Evolutionary conservation across 1,140 invertebrate species (phyloP).

Genomic region (Drosophila azteca): DNA sequence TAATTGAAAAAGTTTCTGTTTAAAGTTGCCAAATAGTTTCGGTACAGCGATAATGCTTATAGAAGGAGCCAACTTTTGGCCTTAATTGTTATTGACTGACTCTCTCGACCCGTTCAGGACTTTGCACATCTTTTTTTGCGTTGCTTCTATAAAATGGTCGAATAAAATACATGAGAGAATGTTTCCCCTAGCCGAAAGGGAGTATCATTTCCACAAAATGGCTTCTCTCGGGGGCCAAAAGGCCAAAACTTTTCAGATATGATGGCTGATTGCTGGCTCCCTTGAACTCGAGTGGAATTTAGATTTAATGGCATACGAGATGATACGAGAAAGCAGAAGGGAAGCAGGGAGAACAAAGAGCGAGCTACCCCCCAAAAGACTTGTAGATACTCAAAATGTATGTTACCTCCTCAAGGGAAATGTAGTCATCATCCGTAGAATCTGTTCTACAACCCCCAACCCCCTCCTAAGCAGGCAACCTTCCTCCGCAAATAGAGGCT

Average conservation of each 20-base stretch:
- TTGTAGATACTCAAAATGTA: too few relatives aligned
- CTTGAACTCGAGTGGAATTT: slow-evolving; percentile 23
- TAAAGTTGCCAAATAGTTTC: slow-evolving; percentile 68
- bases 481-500: neutral
- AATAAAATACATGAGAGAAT: slow-evolving; percentile 36
- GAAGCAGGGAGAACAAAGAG: neutral
- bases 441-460: too few relatives aligned
- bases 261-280: slow-evolving; percentile 15
- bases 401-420: too few relatives aligned
- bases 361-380: neutral
- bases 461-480: neutral
- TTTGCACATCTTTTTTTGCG: neutral
- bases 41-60: neutral
- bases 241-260: slow-evolving; percentile 44
- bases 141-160: slow-evolving; percentile 42
- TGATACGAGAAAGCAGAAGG: slow-evolving; percentile 6
- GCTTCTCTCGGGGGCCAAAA: slow-evolving; percentile 12
- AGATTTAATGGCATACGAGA: slow-evolving; percentile 34
- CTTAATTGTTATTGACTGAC: slow-evolving; percentile 78
- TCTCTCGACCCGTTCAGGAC: slow-evolving; percentile 11
- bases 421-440: too few relatives aligned
- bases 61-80: slow-evolving; percentile 63
- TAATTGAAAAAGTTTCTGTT: slow-evolving; percentile 77
- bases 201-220: slow-evolving; percentile 47
- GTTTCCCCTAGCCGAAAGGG: slow-evolving; percentile 50